Evolutionary conservation across 2,113 vertebrate genomes (phyloP), one percentile per base, ranked within the genome.

Genomic region (Alethe diademata): DNA sequence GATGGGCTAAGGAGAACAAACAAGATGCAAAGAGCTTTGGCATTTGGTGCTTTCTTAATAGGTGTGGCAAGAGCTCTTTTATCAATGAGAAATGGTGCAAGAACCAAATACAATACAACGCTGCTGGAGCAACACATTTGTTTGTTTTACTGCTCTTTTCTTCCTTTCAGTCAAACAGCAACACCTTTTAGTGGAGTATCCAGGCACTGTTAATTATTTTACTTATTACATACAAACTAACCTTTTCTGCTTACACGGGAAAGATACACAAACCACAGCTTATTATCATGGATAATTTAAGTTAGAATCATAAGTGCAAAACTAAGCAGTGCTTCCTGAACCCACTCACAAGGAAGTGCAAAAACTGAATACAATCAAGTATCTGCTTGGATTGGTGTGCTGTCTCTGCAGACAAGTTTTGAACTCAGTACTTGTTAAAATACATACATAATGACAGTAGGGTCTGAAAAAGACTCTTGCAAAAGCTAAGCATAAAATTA

Each of bases 371-470:
- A 60, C 4, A 22, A 31, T 11, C 2, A 33, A 42, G 12, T 14
- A 51, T 10, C 6, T 33, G 15, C 5, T 5, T 48, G n/a, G 14
- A 78, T 33, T 25, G 4, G 54, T 38, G 60, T 5, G 2, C 8
- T 58, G 6, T 13, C 29, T 62, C 18, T 22, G 18, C 42, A 78
- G 8, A 6, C 36, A 73, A 12, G 48, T 58, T 70, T 38, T 70
- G 2, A 93, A 42, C 5, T 29, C 25, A 2, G 1, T 11, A 31
- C 11, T 38, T 58, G 4, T 11, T 58, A 86, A 13, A 51, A 10
- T 3, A 40, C 0, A 0, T 4, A 43, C 12, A 16, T 17, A 35
- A 48, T 0, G 0, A 6, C 35, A 66, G 1, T 1, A 8, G 1
- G 4, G 57, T 40, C 58, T 40, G 7, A 79, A 75, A 71, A 60